These are phyloP conservation scores for Drosophila albomicans DNA, from an alignment of 1,140 invertebrate genomes.

Conservation along the genomic window DNA sequence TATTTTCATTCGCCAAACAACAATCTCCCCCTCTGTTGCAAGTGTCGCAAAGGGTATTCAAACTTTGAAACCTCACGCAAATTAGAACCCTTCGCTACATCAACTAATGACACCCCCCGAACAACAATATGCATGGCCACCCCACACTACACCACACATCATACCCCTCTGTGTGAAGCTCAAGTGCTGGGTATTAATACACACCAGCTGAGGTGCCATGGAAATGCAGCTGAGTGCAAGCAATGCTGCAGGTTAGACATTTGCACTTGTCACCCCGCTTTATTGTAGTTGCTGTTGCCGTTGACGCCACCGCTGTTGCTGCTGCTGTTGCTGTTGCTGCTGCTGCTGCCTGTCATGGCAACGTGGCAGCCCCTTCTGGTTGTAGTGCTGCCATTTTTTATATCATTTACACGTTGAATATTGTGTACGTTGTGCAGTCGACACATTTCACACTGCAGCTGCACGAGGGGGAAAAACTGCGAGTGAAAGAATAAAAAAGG, in stretches of 20 bases:
- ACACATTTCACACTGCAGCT: constrained; percentile 38
- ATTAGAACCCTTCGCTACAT: constrained; percentile 3
- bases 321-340: constrained; percentile 3
- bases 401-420: constrained; percentile 68
- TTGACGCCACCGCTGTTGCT: background rate
- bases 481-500: background rate
- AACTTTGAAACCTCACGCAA: background rate
- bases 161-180: background rate
- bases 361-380: constrained; percentile 25
- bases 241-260: constrained; percentile 55
- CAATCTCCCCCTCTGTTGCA: background rate
- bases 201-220: constrained; percentile 35
- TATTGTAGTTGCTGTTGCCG: constrained; percentile 38
- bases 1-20: too few relatives aligned
- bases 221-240: constrained; percentile 48
- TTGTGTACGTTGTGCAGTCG: constrained; percentile 40
- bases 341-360: constrained; percentile 26
- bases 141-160: background rate
- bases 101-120: constrained; percentile 13
- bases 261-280: constrained; percentile 56
- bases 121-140: background rate
- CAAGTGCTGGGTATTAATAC: constrained; percentile 24
- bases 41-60: background rate
- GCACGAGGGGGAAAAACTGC: background rate
- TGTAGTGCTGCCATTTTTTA: constrained; percentile 60